These are phyloP conservation scores for Axinella damicornis DNA, from an alignment of 37 sponge, comb jelly and placozoan genomes.

Conservation along the genomic window DNA sequence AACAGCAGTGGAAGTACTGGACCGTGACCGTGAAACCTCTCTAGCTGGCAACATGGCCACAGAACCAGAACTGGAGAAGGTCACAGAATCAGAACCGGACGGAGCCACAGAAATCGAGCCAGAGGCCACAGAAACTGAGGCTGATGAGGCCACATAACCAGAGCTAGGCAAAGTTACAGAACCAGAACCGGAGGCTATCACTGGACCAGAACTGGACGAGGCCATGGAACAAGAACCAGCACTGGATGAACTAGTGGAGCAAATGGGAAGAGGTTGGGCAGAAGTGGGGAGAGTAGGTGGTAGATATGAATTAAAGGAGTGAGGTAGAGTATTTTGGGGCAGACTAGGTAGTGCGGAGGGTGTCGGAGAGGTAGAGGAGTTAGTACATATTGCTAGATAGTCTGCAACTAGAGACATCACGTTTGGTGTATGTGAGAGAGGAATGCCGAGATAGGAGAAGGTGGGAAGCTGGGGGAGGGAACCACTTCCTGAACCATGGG, in stretches of 20 bases:
- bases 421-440: too few species aligned
- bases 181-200: background rate
- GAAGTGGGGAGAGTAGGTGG: background rate
- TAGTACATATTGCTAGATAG: too few species aligned
- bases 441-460: too few species aligned
- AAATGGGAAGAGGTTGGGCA: background rate
- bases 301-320: background rate
- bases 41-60: too few species aligned
- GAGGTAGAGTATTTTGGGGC: too few species aligned
- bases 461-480: too few species aligned
- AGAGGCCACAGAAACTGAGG: background rate
- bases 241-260: background rate
- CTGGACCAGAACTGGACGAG: background rate
- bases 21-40: background rate
- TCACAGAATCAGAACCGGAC: background rate
- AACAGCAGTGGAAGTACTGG: background rate
- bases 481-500: too few species aligned
- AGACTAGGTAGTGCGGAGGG: too few species aligned
- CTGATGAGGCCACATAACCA: background rate
- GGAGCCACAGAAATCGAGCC: background rate
- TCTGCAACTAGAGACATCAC: too few species aligned
- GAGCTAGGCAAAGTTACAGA: background rate
- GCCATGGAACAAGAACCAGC: background rate
- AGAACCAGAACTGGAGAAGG: background rate
- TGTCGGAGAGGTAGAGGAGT: too few species aligned